A percentile compares a stretch with the other conserved stretches of the same genome.
These are phyloP conservation scores for Argyresthia goedartella DNA, from an alignment of 2,888 invertebrate genomes.

Conservation along the genomic window DNA sequence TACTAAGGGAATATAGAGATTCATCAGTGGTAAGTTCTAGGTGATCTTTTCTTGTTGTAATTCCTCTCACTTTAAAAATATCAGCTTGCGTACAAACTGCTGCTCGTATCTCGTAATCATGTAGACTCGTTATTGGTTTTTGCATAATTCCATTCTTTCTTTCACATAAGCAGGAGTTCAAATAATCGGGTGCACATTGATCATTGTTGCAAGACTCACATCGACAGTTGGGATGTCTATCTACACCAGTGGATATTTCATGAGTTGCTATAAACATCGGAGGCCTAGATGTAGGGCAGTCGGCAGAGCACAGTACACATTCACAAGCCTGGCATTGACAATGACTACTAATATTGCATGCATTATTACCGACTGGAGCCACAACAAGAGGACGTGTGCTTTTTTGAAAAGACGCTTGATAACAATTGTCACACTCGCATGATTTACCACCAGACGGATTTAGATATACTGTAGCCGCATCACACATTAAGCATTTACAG, in stretches of 20 bases:
- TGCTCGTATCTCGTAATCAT: not conserved
- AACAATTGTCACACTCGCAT: too few species aligned
- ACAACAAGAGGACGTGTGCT: not conserved
- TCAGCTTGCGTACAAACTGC: not conserved
- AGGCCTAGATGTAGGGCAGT: not conserved
- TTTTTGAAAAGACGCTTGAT: too few species aligned
- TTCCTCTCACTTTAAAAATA: not conserved
- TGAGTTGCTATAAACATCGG: not conserved
- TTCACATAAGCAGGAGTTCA: constrained; percentile 24
- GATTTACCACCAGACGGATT: too few species aligned
- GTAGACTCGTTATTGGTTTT: not conserved
- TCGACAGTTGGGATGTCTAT: not conserved
- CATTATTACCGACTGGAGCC: too few species aligned
- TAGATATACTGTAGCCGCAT: too few species aligned
- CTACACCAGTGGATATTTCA: not conserved
- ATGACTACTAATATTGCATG: not conserved
- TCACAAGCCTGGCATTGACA: not conserved
- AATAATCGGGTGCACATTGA: constrained; percentile 12
- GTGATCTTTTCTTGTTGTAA: not conserved
- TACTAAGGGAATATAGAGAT: not conserved
- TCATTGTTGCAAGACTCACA: not conserved
- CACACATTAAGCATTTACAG: too few species aligned
- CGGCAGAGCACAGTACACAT: not conserved
- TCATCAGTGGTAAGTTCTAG: not conserved
- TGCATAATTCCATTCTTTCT: not conserved